A percentile compares a stretch with the other conserved stretches of the same genome.
These are phyloP conservation scores for Drosophila falleni DNA, from an alignment of 2,888 invertebrate genomes.

Conservation along the genomic window DNA sequence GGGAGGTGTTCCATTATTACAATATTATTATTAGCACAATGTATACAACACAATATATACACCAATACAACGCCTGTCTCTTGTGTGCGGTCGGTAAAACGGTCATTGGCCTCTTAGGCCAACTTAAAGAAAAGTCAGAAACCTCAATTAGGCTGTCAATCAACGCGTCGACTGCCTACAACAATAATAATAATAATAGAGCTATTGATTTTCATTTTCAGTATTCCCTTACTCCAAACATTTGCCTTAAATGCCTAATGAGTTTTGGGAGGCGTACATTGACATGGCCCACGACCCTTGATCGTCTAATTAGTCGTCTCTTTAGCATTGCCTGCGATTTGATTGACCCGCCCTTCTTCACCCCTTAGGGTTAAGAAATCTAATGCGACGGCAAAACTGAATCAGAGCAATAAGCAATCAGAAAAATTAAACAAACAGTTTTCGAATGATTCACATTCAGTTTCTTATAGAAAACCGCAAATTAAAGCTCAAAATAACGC, in stretches of 20 bases:
- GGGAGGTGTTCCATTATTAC: constrained; percentile 33
- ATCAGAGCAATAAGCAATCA: not conserved
- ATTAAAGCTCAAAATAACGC: not conserved
- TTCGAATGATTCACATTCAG: not conserved
- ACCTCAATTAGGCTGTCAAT: constrained; percentile 78
- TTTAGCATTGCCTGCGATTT: constrained; percentile 27
- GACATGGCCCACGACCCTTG: constrained; percentile 55
- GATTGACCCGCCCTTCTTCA: constrained; percentile 5
- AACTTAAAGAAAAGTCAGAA: constrained; percentile 63
- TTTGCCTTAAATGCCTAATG: constrained; percentile 41
- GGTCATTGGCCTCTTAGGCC: constrained; percentile 59
- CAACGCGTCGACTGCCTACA: constrained; percentile 56
- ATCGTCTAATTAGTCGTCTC: constrained; percentile 66
- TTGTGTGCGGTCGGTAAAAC: constrained; percentile 20
- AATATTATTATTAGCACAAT: constrained; percentile 64
- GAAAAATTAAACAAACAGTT: constrained; percentile 6
- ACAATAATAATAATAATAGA: constrained; percentile 65
- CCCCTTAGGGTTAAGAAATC: not conserved
- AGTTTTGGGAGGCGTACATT: constrained; percentile 38
- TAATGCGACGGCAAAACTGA: constrained; percentile 1
- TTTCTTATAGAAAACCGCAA: constrained; percentile 1
- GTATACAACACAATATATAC: not conserved
- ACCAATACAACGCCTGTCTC: constrained; percentile 3
- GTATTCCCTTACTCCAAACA: not conserved
- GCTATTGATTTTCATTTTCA: constrained; percentile 69